Evolutionary conservation across 2,888 invertebrate genomes (phyloP), one percentile per base, ranked within the genome.

Genomic region (Conops quadrifasciatus): DNA sequence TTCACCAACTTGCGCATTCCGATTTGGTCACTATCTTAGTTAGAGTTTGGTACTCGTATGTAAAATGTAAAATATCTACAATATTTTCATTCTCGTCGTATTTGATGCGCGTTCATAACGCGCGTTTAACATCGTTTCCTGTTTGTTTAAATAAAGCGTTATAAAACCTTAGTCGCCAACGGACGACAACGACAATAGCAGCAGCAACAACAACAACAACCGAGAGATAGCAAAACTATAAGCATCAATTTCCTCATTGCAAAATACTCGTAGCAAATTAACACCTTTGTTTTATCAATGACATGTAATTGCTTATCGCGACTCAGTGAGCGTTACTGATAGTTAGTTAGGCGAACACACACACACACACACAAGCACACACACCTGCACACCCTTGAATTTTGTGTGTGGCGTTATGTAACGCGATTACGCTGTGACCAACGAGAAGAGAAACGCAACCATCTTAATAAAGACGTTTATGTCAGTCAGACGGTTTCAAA

Each of bases 201-300:
- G 21, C 58, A 67, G 65, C 67, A 70, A 28, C 62, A 73, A 74
- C 60, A 71, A 45, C 67, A 56, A 26, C 71, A 70, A 26, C 2
- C 4, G 16, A 45, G 21, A 63, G 16, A 63, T 36, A 36, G 36
- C 36, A 36, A 36, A 36, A 36, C 36, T 36, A 36, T 36, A 60
- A 30, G 19, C 63, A 47, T 24, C 47, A 24, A 47, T 63, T 63
- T 63, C 66, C 66, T 53, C 66, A 66, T 66, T 56, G 21, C 36
- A 36, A n/a, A 56, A 36, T 21, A n/a, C n/a, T n/a, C n/a, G n/a
- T n/a, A 64, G 16, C 28, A n/a, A n/a, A 24, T 59, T 26, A 28
- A 28, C 59, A 16, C 16, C 53, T 53, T 19, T 53, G 9, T 24
- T 9, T n/a, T 24, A 19, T 19, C 53, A 19, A 19, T 21, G 24